phyloP scores from a whole-genome alignment of 1,140 invertebrate genomes.

The Drosophila sp. region DNA sequence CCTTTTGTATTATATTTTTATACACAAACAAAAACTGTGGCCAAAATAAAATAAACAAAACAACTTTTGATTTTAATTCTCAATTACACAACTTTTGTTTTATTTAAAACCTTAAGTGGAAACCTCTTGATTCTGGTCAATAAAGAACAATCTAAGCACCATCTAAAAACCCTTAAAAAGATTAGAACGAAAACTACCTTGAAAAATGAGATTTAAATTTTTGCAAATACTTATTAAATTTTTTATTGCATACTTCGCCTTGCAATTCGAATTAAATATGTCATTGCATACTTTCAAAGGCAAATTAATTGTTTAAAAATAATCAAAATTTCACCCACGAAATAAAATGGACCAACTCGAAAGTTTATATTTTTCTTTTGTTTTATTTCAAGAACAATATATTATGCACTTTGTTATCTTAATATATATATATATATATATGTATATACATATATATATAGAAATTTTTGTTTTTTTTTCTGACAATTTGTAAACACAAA shows the following conservation, averaged over 20 bases:
- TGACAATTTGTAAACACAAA: slow-evolving; percentile 71
- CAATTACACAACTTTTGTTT: neutral
- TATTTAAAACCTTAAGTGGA: too few species aligned
- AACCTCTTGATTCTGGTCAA: too few species aligned
- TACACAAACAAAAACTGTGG: neutral
- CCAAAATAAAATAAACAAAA: neutral
- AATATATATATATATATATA: slow-evolving; percentile 30
- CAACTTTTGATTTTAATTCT: neutral
- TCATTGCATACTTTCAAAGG: too few species aligned
- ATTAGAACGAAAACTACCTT: too few species aligned
- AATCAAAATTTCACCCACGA: neutral
- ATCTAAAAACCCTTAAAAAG: too few species aligned
- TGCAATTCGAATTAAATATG: neutral
- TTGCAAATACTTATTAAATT: too few species aligned
- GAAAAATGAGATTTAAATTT: too few species aligned
- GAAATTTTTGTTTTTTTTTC: slow-evolving; percentile 33
- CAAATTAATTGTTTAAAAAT: too few species aligned
- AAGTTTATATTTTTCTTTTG: slow-evolving; percentile 33
- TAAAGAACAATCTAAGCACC: too few species aligned
- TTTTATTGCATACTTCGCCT: neutral
- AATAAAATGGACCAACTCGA: neutral
- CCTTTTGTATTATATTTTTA: slow-evolving; percentile 10
- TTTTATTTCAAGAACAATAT: slow-evolving; percentile 58
- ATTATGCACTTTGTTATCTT: slow-evolving; percentile 38
- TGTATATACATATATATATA: slow-evolving; percentile 25